Percentiles rank a stretch among this genome's conserved stretches.
phyloP scores from a whole-genome alignment of 53 echinoderm and acorn worm genomes.

The Echinarachnius parma region DNA sequence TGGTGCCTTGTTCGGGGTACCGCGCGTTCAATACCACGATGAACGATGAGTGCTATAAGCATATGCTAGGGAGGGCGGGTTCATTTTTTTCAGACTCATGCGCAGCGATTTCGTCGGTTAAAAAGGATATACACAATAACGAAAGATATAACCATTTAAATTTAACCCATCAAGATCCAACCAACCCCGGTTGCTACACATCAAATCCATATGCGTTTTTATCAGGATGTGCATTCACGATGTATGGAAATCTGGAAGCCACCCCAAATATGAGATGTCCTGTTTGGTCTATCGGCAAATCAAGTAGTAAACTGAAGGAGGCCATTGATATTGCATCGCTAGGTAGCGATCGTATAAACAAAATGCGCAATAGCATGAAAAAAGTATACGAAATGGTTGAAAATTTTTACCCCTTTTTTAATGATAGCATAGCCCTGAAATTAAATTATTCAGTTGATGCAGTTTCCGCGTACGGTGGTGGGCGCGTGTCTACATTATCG shows the following conservation, averaged over 20 bases:
- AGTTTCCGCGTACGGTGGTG: neutral
- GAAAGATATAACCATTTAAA: neutral
- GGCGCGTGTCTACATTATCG: neutral
- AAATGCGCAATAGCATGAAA: neutral
- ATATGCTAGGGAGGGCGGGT: neutral
- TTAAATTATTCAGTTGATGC: neutral
- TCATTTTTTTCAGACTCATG: neutral
- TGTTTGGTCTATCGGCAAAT: neutral
- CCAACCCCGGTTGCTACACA: neutral
- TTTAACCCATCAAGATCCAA: neutral
- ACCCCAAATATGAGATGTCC: too few relatives aligned
- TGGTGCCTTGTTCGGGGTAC: neutral
- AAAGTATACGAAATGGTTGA: neutral
- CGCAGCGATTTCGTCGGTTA: neutral
- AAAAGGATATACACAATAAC: neutral
- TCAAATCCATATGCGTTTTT: neutral
- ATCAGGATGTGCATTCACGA: neutral
- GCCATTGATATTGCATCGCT: neutral
- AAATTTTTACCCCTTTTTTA: neutral
- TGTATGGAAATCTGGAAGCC: too few relatives aligned
- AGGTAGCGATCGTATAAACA: neutral
- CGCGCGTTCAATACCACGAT: neutral
- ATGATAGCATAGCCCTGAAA: neutral
- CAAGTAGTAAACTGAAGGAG: neutral
- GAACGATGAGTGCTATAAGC: neutral